A percentile compares a stretch with the other conserved stretches of the same genome.
Conservation (phyloP, 1,140 invertebrate species). For the Popillia japonica region DNA sequence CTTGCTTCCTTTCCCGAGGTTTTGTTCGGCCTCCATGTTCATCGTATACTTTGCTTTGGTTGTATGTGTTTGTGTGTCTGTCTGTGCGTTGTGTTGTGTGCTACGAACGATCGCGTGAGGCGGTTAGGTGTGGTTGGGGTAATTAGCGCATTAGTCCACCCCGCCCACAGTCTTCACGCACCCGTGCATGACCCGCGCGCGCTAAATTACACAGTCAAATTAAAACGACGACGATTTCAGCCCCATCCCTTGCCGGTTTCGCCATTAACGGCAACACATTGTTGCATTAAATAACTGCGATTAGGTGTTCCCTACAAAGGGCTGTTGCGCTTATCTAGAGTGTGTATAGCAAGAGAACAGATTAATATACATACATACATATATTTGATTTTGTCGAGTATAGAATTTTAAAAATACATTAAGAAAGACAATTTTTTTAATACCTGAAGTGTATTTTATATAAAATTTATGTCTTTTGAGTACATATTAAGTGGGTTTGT, state of each 20-base stretch:
- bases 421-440: too few relatives aligned
- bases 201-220: constrained; percentile 39
- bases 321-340: constrained; percentile 1
- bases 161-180: constrained; percentile 49
- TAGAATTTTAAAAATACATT: too few relatives aligned
- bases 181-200: constrained; percentile 31
- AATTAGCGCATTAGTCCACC: constrained; percentile 52
- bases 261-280: constrained; percentile 30
- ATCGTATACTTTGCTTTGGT: not conserved
- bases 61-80: constrained; percentile 13
- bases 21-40: constrained; percentile 17
- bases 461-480: too few relatives aligned
- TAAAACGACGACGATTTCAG: constrained; percentile 36
- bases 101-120: constrained; percentile 46
- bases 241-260: constrained; percentile 14
- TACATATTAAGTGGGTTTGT: too few relatives aligned
- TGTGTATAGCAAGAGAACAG: not conserved
- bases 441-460: too few relatives aligned
- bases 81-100: constrained; percentile 19
- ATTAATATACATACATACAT: not conserved
- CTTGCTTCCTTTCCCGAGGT: constrained; percentile 7
- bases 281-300: constrained; percentile 40
- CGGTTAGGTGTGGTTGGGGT: constrained; percentile 50
- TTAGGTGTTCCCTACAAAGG: constrained; percentile 16
- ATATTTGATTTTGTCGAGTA: too few relatives aligned